Evolutionary conservation across 2,888 invertebrate species (phyloP).

Genomic region (Nemapogon koenigi): DNA sequence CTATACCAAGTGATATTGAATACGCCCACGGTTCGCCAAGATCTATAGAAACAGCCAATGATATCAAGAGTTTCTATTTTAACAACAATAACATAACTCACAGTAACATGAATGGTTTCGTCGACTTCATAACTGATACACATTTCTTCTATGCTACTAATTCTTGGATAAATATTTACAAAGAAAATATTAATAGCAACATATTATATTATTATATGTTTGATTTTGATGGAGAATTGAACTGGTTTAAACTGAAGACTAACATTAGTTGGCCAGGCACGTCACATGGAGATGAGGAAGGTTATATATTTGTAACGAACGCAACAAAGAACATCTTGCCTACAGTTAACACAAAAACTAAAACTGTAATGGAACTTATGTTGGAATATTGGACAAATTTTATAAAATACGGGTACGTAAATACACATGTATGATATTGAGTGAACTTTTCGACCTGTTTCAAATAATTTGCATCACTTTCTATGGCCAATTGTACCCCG

Average conservation of each 20-base stretch:
- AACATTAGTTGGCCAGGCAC: constrained; percentile 14
- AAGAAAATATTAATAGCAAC: constrained; percentile 12
- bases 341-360: constrained; percentile 15
- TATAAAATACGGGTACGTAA: constrained; percentile 21
- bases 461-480: too few species aligned
- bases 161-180: constrained; percentile 16
- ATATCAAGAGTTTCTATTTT: constrained; percentile 23
- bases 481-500: too few species aligned
- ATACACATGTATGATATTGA: too few species aligned
- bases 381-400: constrained; percentile 20
- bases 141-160: constrained; percentile 17
- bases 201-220: constrained; percentile 19
- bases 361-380: constrained; percentile 16
- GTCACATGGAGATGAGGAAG: constrained; percentile 19
- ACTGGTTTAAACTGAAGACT: constrained; percentile 15
- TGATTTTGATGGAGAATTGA: constrained; percentile 18
- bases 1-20: constrained; percentile 24
- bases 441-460: too few species aligned
- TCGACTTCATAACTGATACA: constrained; percentile 20
- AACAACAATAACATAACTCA: constrained; percentile 16
- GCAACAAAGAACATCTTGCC: constrained; percentile 14
- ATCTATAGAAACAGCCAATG: constrained; percentile 19
- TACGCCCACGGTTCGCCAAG: constrained; percentile 19
- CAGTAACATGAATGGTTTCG: constrained; percentile 8
- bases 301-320: constrained; percentile 20